Evolutionary conservation across 2,888 invertebrate genomes (phyloP), one percentile per base, ranked within the genome.

Genomic region (Eupithecia abbreviata): DNA sequence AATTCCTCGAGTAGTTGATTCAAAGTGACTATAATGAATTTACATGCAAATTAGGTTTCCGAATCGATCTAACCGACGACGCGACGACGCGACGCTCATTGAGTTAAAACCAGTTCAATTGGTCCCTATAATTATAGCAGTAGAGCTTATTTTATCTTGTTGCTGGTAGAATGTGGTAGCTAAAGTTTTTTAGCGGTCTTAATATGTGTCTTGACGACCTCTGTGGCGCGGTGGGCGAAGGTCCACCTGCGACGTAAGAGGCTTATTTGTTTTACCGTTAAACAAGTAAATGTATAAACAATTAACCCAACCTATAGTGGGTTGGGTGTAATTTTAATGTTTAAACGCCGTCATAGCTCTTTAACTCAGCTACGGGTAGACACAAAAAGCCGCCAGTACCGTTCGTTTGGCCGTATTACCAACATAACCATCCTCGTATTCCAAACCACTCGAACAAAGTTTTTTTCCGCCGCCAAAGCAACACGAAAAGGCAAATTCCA

Each of bases 21-120:
- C 87, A 85, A 85, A 88, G 87, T 86, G 92, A 92, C 91, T 92
- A 91, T 89, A 88, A 87, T 87, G 89, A 91, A 93, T 93, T 93
- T 92, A 91, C 93, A 93, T 93, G 92, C 90, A 93, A 91, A 93
- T 93, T 93, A 93, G 90, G 90, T 92, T 91, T 90, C 87, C 85
- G 87, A 91, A 90, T 90, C 89, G 91, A 92, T 91, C 88, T 87
- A 85, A 86, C 87, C 90, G 88, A 30, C 30, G 30, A 30, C 1
- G 30, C 30, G 30, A 30, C 30, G 30, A 30, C 30, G 30, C 58
- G 55, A 90, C 90, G 87, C 87, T 89, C 89, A 89, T 91, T 90
- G 91, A 90, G 91, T 91, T 89, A 92, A 89, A 88, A 85, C 88
- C 76, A 76, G 72, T 71, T 75, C 76, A 77, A 82, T 82, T 85